A percentile compares a stretch with the other conserved stretches of the same genome.
These are phyloP conservation scores for Eutrigla gurnardus DNA, from an alignment of 2,797 vertebrate species.

Conservation along the genomic window DNA sequence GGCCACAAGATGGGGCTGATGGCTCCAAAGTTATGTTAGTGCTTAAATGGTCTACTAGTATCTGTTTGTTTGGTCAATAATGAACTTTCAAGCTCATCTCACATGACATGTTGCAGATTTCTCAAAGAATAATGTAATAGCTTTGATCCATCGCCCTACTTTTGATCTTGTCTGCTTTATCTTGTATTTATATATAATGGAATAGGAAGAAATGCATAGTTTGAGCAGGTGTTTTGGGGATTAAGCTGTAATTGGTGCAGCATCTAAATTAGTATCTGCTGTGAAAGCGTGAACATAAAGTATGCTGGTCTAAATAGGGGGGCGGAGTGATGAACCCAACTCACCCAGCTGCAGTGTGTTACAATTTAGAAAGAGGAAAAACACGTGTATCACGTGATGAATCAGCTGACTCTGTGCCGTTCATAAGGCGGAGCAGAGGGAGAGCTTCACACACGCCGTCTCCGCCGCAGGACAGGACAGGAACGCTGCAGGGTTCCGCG, in stretches of 20 bases:
- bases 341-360: neutral
- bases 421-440: neutral
- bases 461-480: too few species aligned
- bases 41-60: neutral
- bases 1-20: conserved; percentile 36
- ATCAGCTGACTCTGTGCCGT: conserved; percentile 72
- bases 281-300: neutral
- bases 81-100: neutral
- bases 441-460: neutral
- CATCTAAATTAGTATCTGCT: neutral
- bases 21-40: neutral
- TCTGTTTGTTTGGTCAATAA: neutral
- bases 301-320: neutral
- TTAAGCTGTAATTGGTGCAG: neutral
- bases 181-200: too few species aligned
- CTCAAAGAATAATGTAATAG: neutral
- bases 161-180: too few species aligned
- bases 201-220: neutral
- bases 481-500: too few species aligned
- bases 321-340: neutral
- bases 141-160: neutral
- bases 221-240: neutral
- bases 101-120: neutral
- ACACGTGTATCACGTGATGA: conserved; percentile 64
- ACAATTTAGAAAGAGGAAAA: neutral